Evolutionary conservation across 2,888 invertebrate species (phyloP), one percentile per base, ranked within the genome.

Genomic region (Heliconius ismenius): DNA sequence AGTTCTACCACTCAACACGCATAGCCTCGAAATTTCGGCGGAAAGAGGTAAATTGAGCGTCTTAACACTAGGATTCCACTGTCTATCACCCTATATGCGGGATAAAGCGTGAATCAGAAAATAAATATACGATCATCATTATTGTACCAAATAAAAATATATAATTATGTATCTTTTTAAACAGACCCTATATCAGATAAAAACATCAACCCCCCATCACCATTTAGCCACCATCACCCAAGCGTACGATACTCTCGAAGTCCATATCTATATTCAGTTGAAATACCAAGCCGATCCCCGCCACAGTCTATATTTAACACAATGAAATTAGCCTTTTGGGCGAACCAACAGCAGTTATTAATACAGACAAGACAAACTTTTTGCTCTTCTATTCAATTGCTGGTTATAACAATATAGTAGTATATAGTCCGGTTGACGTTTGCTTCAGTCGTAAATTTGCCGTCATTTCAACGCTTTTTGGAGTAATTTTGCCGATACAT

Each of bases 251-350:
- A 6, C 10, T 39, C n/a, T 15, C n/a, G 39, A 39, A 24, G 36
- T 24, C 4, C 65, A 67, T 39, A 9, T 13, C n/a, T 39, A 67
- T 39, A 67, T 67, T 67, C 6, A 67, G 36, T 39, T 24, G n/a
- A 39, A 24, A 62, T 26, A 67, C 65, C n/a, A 39, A 24, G 65
- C 39, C 13, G 15, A 24, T 13, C 65, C 64, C 65, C 36, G 65
- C 65, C 32, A 13, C 36, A 28, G 21, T 67, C 65, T 67, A 67
- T 24, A 67, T 67, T 15, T 67, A 67, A 7, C 65, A n/a, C 24
- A 39, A 39, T 67, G 65, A 39, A 67, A 67, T 67, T 67, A 67
- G 65, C 65, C 65, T 67, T 67, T 67, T 67, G 65, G 39, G 65
- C 39, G 65, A 65, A 65, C 65, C 39, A 39, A 64, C 28, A 28